Evolutionary conservation across 2,888 invertebrate species (phyloP).

Genomic region (Drepanosiphum platanoidis): DNA sequence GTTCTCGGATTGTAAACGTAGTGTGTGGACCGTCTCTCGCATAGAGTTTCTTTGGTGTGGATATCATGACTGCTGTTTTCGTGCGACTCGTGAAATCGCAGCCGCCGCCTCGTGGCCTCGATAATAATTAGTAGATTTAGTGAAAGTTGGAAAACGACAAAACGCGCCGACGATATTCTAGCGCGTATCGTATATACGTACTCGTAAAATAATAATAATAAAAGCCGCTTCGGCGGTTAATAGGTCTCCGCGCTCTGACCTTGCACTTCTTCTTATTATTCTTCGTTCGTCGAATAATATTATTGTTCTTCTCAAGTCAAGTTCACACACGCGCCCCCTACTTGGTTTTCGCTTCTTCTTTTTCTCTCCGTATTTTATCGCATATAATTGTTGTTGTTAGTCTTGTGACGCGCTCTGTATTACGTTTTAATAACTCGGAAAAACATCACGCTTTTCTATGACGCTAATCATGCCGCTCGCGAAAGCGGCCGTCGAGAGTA

Average conservation of each 20-base stretch:
- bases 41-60: too few relatives aligned
- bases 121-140: conserved; percentile 45
- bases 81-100: conserved; percentile 23
- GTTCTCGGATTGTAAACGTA: too few relatives aligned
- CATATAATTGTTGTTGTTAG: background rate
- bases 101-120: background rate
- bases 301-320: background rate
- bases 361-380: background rate
- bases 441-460: background rate
- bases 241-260: background rate
- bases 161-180: background rate
- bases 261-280: background rate
- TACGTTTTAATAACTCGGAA: background rate
- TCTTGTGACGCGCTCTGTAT: background rate
- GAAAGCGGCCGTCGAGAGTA: too few relatives aligned
- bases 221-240: too few relatives aligned
- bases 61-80: background rate
- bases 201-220: background rate
- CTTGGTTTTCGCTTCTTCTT: background rate
- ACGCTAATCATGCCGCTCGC: too few relatives aligned
- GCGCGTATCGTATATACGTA: background rate
- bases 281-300: background rate
- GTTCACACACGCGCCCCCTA: background rate
- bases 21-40: too few relatives aligned
- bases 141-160: conserved; percentile 34